Evolutionary conservation across 2,888 invertebrate genomes (phyloP).

Genomic region (Eilema sororculum): DNA sequence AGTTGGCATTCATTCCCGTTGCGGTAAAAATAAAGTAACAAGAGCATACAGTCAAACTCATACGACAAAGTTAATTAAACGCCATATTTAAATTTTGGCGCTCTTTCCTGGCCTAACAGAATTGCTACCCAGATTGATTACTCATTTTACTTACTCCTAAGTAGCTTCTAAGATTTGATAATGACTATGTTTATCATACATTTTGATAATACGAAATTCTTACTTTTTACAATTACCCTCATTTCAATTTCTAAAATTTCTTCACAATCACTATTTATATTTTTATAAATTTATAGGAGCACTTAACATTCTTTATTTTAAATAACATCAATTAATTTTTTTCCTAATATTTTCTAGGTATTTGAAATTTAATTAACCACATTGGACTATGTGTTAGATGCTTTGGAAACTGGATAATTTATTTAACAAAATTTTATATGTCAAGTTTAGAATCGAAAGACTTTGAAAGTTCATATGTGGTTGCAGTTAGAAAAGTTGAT

Average conservation of each 20-base stretch:
- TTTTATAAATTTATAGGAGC: background rate
- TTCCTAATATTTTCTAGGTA: background rate
- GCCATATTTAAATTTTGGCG: background rate
- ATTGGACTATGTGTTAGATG: slow-evolving; percentile 1
- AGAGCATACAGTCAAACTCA: background rate
- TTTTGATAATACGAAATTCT: too few relatives aligned
- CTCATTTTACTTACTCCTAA: too few relatives aligned
- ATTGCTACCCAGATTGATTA: background rate
- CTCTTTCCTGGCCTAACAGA: background rate
- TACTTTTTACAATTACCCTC: background rate
- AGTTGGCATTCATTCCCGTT: background rate
- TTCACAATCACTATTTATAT: background rate
- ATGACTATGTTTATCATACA: background rate
- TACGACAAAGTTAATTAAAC: too few relatives aligned
- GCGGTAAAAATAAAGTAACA: background rate
- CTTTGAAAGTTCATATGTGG: background rate
- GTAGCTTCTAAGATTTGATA: background rate
- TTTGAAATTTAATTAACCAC: background rate
- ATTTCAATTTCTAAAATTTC: background rate
- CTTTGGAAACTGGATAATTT: slow-evolving; percentile 38
- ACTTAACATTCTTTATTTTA: background rate
- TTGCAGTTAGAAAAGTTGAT: slow-evolving; percentile 9
- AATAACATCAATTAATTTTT: background rate
- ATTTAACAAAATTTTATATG: background rate
- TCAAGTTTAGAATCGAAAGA: background rate